These are phyloP conservation scores for Halocynthia roretzi DNA, from an alignment of 23 tunicate species.

Conservation along the genomic window DNA sequence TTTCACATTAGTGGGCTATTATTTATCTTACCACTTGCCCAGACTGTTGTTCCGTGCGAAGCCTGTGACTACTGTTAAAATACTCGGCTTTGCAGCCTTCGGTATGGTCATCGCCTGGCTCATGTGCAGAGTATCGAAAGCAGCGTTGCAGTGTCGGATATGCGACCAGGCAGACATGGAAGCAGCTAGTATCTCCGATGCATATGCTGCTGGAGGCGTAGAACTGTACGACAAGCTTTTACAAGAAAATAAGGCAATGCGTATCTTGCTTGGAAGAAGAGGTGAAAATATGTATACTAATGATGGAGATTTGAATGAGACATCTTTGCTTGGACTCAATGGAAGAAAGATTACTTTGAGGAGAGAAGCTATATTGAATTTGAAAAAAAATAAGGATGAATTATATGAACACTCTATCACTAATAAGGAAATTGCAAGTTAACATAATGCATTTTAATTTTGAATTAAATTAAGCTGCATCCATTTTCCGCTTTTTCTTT, in stretches of 20 bases:
- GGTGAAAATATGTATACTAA: slow-evolving; percentile 59
- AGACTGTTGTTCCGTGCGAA: slow-evolving; percentile 8
- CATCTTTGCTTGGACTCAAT: too few relatives aligned
- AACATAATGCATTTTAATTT: too few relatives aligned
- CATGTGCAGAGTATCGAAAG: slow-evolving; percentile 47
- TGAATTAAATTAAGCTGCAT: too few relatives aligned
- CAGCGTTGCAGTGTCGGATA: slow-evolving; percentile 23
- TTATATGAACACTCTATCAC: too few relatives aligned
- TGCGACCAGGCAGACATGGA: slow-evolving; percentile 33
- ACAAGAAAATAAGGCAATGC: slow-evolving; percentile 32
- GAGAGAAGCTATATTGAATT: too few relatives aligned
- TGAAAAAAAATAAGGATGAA: too few relatives aligned
- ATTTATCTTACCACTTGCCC: slow-evolving; percentile 31
- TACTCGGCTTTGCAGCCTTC: slow-evolving; percentile 20
- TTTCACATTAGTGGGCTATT: slow-evolving; percentile 56
- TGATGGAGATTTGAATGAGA: slow-evolving; percentile 39
- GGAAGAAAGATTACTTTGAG: too few relatives aligned
- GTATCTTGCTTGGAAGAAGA: slow-evolving; percentile 58
- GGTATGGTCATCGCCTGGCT: slow-evolving; percentile 31
- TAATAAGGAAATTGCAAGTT: too few relatives aligned
- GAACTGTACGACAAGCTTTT: slow-evolving; percentile 51
- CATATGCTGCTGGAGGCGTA: slow-evolving; percentile 66
- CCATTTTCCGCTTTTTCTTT: too few relatives aligned
- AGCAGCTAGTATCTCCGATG: slow-evolving; percentile 65
- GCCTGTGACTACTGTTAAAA: slow-evolving; percentile 10